A percentile compares a stretch with the other conserved stretches of the same genome.
Conservation (phyloP, 2,888 invertebrate genomes). For the Steromphala cineraria region DNA sequence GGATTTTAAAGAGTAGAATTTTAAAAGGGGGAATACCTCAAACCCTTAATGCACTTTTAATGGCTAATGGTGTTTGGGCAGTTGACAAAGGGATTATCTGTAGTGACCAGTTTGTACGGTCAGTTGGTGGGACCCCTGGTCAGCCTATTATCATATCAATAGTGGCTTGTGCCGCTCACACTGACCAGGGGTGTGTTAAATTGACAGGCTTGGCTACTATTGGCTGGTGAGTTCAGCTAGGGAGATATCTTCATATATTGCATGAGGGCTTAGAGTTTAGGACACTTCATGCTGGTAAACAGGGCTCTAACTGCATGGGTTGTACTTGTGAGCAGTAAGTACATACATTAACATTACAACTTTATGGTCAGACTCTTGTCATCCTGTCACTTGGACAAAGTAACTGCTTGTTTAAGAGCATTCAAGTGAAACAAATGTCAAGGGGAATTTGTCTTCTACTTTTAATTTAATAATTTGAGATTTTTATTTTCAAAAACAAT, state of each 20-base stretch:
- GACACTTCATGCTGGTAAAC: too few relatives aligned
- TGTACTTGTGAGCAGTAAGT: too few relatives aligned
- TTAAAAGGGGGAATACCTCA: not conserved
- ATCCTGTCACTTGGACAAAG: too few relatives aligned
- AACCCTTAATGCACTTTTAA: not conserved
- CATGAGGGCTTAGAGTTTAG: too few relatives aligned
- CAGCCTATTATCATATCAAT: slow-evolving; percentile 19
- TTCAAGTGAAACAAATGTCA: too few relatives aligned
- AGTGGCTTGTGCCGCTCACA: slow-evolving; percentile 10
- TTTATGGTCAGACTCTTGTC: too few relatives aligned
- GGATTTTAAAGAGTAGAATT: not conserved
- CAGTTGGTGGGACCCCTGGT: not conserved
- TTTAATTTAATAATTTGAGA: too few relatives aligned
- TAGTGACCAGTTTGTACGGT: not conserved
- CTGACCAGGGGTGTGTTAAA: slow-evolving; percentile 17
- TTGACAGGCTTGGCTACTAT: slow-evolving; percentile 1
- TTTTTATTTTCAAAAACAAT: too few relatives aligned
- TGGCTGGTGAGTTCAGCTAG: not conserved
- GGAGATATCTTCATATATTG: not conserved
- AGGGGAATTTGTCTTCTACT: too few relatives aligned
- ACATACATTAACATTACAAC: too few relatives aligned
- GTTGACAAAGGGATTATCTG: slow-evolving; percentile 8
- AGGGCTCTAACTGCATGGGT: too few relatives aligned
- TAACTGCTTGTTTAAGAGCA: too few relatives aligned
- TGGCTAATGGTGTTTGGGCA: slow-evolving; percentile 6